Base-by-base conservation (phyloP, 1,140 invertebrate species). In the Zaprionus nigranus region DNA sequence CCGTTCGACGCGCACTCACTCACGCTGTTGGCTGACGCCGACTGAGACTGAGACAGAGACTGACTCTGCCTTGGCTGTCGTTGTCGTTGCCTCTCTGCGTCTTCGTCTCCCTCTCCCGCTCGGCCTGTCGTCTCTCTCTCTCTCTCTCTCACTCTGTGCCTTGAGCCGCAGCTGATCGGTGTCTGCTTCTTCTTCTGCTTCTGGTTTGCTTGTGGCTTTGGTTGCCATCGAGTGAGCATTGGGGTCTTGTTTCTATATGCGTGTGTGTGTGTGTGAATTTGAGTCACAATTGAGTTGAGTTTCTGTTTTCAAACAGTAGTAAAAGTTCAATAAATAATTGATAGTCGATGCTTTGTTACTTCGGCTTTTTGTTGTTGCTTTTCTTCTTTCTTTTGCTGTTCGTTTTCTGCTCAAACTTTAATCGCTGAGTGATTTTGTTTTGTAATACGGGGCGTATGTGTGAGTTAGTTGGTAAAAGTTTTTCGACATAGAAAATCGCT, bases 251-350 rank as follows among this genome's bases (percentile, higher is more conserved):
- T 60, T 53, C 26, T 24, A 15, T 40, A 38, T 64, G 30, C 54
- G 46, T 51, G 54, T 72, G 30, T 20, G 17, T 57, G 58, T 57
- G 80, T 56, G 43, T 54, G 46, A 26, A 26, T 64, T 65, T 36
- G 67, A 30, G 40, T 46, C 40, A 46, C 81, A 80, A 74, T 86
- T 86, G 83, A 86, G 83, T 34, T 69, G 67, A 73, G 71, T 77
- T 66, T 61, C 49, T 66, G 69, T 74, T 73, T 67, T 51, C 58
- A 87, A 75, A 61, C 74, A 76, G 84, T 88, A 81, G 84, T 84
- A 84, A 87, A 88, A 87, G 81, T 87, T 81, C 68, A 87, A 87
- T 87, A 88, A 87, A 84, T 88, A 88, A 87, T 88, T 88, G 54
- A 72, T 46, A 79, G 81, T 79, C 75, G 77, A 68, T 81, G 82